phyloP scores from a whole-genome alignment of 2,888 invertebrate genomes.

The Ceramica pisi region DNA sequence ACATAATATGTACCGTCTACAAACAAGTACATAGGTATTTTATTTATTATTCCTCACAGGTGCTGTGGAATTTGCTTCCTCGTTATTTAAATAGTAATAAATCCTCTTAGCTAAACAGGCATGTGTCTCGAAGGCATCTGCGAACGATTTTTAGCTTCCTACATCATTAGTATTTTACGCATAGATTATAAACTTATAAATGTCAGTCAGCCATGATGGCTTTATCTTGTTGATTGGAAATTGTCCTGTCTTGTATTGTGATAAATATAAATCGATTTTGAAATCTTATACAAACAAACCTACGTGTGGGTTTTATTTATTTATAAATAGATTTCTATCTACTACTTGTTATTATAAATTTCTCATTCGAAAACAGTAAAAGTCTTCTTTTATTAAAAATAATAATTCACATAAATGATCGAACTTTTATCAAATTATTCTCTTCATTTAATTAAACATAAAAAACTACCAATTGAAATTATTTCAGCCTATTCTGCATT shows the following conservation, averaged over 20 bases:
- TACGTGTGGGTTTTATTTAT: conserved; percentile 11
- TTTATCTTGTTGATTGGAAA: background rate
- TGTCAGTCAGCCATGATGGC: conserved; percentile 13
- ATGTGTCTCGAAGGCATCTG: conserved; percentile 48
- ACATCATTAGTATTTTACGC: conserved; percentile 47
- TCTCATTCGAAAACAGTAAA: background rate
- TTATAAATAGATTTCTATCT: background rate
- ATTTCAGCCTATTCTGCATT: background rate
- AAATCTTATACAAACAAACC: background rate
- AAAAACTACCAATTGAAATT: background rate
- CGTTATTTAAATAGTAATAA: conserved; percentile 55
- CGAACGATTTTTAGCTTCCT: conserved; percentile 62
- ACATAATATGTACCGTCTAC: conserved; percentile 42
- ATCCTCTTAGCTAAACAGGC: conserved; percentile 44
- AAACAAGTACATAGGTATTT: conserved; percentile 22
- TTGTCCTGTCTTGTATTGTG: background rate
- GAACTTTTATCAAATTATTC: background rate
- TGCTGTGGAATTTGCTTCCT: conserved; percentile 58
- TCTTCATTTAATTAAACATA: background rate
- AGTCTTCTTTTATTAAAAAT: background rate
- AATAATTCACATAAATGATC: background rate
- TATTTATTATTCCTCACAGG: conserved; percentile 46
- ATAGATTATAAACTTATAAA: conserved; percentile 37
- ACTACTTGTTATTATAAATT: background rate
- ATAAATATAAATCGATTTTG: background rate